Evolutionary conservation across 2,797 vertebrate species (phyloP).

Genomic region (Yasuhikotakia modesta): DNA sequence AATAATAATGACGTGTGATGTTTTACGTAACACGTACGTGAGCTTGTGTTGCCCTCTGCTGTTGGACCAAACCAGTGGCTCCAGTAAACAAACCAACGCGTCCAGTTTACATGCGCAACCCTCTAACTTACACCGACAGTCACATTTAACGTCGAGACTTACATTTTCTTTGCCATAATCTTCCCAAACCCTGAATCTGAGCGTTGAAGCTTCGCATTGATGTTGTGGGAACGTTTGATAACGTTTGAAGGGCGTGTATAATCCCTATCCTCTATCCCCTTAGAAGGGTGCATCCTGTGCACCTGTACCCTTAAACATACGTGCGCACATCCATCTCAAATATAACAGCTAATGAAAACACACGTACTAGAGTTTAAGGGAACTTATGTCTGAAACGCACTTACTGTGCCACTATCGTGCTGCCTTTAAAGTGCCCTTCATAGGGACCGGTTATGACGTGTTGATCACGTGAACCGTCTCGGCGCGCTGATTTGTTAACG

Average conservation of each 20-base stretch:
- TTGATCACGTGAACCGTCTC: too few relatives aligned
- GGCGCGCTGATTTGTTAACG: neutral
- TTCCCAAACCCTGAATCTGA: neutral
- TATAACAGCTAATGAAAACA: too few relatives aligned
- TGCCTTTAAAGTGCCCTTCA: neutral
- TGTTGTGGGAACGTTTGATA: neutral
- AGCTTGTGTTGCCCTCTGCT: slow-evolving; percentile 30
- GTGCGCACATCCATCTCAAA: too few relatives aligned
- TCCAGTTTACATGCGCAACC: too few relatives aligned
- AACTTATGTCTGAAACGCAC: too few relatives aligned
- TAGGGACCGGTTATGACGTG: neutral
- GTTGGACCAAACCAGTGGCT: neutral
- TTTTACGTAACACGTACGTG: too few relatives aligned
- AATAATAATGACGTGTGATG: too few relatives aligned
- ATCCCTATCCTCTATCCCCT: neutral
- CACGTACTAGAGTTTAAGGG: too few relatives aligned
- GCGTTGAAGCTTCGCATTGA: neutral
- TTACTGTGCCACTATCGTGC: neutral
- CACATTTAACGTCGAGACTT: neutral
- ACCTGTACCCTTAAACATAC: too few relatives aligned
- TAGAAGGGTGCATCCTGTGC: neutral
- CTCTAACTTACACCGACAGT: too few relatives aligned
- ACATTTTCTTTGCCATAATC: neutral
- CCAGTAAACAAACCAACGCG: neutral
- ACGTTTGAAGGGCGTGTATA: neutral